Conservation (phyloP, 2,113 vertebrate species). For the Gymnarchus niloticus region DNA sequence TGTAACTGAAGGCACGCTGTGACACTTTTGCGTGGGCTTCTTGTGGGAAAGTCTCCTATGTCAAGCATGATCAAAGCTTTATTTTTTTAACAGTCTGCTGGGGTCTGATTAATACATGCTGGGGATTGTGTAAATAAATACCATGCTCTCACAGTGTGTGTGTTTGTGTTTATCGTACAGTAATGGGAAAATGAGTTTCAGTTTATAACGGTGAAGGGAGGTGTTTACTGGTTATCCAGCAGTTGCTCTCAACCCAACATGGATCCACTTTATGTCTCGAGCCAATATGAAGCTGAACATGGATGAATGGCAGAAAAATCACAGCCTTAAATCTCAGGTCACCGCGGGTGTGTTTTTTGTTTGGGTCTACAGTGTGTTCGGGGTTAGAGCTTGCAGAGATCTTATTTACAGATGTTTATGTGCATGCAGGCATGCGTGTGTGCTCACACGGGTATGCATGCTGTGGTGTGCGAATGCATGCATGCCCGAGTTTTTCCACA, state of each 20-base stretch:
- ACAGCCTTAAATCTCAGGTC: background rate
- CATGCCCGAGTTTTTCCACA: background rate
- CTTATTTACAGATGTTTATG: background rate
- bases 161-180: background rate
- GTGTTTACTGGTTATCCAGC: background rate
- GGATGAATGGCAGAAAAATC: background rate
- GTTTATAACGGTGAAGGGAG: background rate
- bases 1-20: no score
- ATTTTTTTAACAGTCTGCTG: background rate
- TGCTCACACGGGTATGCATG: background rate
- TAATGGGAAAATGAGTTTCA: background rate
- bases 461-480: background rate
- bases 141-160: background rate
- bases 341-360: background rate
- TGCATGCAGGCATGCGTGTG: background rate
- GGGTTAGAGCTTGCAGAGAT: background rate
- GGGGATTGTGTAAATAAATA: background rate
- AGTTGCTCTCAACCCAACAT: no score
- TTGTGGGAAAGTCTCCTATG: background rate
- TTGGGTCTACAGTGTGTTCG: background rate
- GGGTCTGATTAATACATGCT: background rate
- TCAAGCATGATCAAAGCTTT: background rate
- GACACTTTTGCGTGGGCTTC: background rate
- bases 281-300: no score
- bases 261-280: background rate